Conservation (phyloP, 2,113 vertebrate species). For the Ciconia maguari region DNA sequence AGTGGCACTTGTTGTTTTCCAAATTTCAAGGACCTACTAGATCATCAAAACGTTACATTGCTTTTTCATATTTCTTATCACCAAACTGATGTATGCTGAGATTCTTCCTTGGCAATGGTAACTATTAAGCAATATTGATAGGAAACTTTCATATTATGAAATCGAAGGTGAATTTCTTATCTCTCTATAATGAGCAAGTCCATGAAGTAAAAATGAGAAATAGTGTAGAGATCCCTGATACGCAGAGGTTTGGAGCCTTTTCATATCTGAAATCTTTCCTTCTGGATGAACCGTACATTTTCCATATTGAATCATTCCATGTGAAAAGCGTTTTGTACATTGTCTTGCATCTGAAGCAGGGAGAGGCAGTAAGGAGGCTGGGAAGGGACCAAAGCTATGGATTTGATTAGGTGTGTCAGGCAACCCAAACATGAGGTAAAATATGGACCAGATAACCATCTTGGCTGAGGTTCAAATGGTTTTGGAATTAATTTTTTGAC, state of each 20-base stretch:
- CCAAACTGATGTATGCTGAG: background rate
- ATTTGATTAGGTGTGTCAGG: conserved; percentile 29
- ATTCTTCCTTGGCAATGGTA: background rate
- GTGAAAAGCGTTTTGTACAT: background rate
- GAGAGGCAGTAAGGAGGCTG: background rate
- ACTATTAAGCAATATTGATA: background rate
- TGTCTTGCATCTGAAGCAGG: background rate
- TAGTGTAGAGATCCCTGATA: background rate
- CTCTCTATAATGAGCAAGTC: background rate
- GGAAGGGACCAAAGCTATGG: background rate
- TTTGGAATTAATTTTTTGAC: background rate
- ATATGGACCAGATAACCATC: background rate
- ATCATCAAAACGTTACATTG: background rate
- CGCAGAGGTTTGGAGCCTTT: background rate
- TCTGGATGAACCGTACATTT: background rate
- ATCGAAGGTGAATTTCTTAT: background rate
- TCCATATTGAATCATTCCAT: background rate
- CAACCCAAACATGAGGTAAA: background rate
- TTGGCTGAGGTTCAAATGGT: background rate
- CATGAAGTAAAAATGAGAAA: background rate
- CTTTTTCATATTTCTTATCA: background rate
- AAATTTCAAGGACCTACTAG: background rate
- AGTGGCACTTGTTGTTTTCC: background rate
- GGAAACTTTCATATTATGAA: background rate
- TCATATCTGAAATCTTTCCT: background rate